phyloP scores from a whole-genome alignment of 2,797 vertebrate genomes.

The Scolopax bukidnonensis region DNA sequence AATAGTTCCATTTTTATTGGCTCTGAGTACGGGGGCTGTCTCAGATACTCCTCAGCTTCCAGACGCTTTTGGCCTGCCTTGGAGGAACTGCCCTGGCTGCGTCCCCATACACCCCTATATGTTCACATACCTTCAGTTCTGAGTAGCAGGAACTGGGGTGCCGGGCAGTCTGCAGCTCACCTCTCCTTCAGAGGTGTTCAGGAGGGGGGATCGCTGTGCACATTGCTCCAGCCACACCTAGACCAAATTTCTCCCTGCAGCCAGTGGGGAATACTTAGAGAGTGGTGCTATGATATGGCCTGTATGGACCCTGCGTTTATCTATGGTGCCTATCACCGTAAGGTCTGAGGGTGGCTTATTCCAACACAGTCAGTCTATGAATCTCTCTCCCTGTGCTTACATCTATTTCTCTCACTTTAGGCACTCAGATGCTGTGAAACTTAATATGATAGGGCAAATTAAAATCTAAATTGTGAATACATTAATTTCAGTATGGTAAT shows the following conservation, averaged over 20 bases:
- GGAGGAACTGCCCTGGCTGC: not conserved
- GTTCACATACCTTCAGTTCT: not conserved
- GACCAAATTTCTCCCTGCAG: not conserved
- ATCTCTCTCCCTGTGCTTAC: not conserved
- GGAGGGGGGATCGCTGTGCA: not conserved
- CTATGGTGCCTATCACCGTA: not conserved
- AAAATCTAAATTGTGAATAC: constrained; percentile 34
- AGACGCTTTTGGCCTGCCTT: constrained; percentile 41
- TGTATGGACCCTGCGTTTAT: not conserved
- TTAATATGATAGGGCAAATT: not conserved
- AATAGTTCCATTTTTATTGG: constrained; percentile 72
- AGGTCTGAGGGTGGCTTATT: not conserved
- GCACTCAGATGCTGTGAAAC: not conserved
- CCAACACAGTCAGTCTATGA: not conserved
- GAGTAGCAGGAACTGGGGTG: not conserved
- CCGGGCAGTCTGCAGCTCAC: not conserved
- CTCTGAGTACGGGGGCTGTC: constrained; percentile 25
- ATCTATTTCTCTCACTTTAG: not conserved
- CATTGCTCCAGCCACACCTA: not conserved
- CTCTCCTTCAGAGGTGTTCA: not conserved
- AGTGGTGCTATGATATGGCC: not conserved
- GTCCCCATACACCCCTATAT: not conserved
- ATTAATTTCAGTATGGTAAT: constrained; percentile 43
- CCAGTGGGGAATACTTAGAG: not conserved
- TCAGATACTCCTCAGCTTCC: constrained; percentile 38